Conservation (phyloP, 1,140 invertebrate genomes). For the Diorhabda sublineata region DNA sequence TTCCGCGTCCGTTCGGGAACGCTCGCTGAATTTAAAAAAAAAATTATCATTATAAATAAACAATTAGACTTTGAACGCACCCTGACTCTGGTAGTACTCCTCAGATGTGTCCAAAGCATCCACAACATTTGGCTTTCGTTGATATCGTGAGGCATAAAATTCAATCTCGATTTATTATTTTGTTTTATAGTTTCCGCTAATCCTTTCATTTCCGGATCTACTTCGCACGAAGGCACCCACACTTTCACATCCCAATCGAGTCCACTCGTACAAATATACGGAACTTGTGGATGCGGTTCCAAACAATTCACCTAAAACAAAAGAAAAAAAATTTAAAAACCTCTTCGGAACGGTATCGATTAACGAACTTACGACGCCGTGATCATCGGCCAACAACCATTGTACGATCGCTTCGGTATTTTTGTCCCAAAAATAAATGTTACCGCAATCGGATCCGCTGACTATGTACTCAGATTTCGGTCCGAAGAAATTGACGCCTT, state of each 20-base stretch:
- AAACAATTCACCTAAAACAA: slow-evolving; percentile 78
- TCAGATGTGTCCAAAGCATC: slow-evolving; percentile 43
- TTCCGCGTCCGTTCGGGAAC: too few species aligned
- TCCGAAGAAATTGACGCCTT: slow-evolving; percentile 92
- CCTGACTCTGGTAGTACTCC: slow-evolving; percentile 9
- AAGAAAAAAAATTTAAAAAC: neutral
- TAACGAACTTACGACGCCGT: slow-evolving; percentile 69
- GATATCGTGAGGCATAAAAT: slow-evolving; percentile 11
- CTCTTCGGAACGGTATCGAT: neutral
- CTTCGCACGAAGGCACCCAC: slow-evolving; percentile 74
- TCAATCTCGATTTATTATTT: slow-evolving; percentile 27
- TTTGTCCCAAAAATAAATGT: slow-evolving; percentile 93
- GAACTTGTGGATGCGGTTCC: slow-evolving; percentile 83
- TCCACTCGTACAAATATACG: slow-evolving; percentile 85
- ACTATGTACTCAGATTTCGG: slow-evolving; percentile 85
- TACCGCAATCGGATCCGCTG: slow-evolving; percentile 93
- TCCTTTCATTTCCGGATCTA: slow-evolving; percentile 34
- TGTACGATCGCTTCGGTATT: slow-evolving; percentile 83
- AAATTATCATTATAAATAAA: too few species aligned
- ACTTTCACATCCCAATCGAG: slow-evolving; percentile 91
- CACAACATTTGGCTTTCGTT: slow-evolving; percentile 36
- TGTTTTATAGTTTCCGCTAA: slow-evolving; percentile 32
- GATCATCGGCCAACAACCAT: slow-evolving; percentile 78
- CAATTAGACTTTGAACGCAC: too few species aligned
- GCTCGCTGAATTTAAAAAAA: too few species aligned